These are phyloP conservation scores for Psittacula echo DNA, from an alignment of 2,797 vertebrate species.

Conservation along the genomic window DNA sequence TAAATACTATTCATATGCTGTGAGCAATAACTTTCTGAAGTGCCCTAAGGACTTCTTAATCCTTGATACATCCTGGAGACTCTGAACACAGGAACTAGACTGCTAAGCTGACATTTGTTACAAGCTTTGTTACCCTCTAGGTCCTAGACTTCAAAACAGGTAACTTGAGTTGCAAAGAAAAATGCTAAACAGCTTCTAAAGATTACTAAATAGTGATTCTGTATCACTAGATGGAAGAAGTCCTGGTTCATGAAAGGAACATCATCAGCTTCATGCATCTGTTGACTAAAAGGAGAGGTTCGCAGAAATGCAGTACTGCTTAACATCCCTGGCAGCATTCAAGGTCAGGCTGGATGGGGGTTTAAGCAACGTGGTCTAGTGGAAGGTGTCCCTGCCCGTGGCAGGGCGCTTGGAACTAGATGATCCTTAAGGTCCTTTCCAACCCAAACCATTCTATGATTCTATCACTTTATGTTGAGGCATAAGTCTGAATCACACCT, in stretches of 20 bases:
- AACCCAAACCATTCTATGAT: neutral
- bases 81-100: neutral
- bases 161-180: neutral
- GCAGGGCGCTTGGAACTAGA: neutral
- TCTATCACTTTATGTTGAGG: neutral
- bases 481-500: neutral
- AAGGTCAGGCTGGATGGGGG: neutral
- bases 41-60: neutral
- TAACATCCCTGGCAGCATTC: neutral
- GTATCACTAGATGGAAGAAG: neutral
- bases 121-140: neutral
- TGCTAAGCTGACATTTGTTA: neutral
- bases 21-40: neutral
- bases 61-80: neutral
- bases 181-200: neutral
- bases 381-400: neutral
- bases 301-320: neutral
- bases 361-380: neutral
- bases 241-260: neutral
- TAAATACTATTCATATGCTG: neutral
- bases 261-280: neutral
- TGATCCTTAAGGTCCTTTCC: neutral
- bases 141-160: neutral
- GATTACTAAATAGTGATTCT: neutral
- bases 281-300: neutral